Conservation (phyloP, 2,113 vertebrate genomes). For the Ctenodactylus gundi region DNA sequence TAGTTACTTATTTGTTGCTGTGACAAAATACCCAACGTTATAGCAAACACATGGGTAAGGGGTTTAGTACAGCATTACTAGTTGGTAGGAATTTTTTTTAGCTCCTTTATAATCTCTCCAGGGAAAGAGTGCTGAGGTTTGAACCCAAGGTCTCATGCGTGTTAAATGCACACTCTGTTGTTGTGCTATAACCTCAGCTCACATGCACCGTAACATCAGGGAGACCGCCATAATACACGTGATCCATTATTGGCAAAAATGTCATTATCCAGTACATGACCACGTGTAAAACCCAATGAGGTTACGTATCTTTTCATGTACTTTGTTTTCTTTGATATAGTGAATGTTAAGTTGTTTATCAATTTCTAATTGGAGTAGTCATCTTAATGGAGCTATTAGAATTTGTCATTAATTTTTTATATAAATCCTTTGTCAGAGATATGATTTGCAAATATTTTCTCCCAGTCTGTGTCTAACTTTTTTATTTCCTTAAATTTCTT, state of each 20-base stretch:
- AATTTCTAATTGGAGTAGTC: not conserved
- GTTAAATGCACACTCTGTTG: not conserved
- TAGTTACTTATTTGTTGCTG: no score
- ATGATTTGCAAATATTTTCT: not conserved
- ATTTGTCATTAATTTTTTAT: not conserved
- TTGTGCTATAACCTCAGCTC: not conserved
- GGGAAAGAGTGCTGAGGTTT: not conserved
- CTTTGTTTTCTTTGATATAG: not conserved
- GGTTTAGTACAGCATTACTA: not conserved
- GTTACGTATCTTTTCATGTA: not conserved
- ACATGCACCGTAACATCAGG: no score
- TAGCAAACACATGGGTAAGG: not conserved
- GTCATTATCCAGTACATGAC: not conserved
- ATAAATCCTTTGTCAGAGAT: not conserved
- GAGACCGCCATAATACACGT: not conserved
- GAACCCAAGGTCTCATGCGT: not conserved
- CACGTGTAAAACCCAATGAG: not conserved
- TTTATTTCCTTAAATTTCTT: not conserved
- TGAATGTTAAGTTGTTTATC: not conserved
- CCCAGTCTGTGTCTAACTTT: not conserved
- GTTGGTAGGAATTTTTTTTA: not conserved
- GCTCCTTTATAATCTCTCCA: not conserved
- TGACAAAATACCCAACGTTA: no score
- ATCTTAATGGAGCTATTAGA: not conserved
- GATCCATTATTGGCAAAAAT: no score